Evolutionary conservation across 2,888 invertebrate genomes (phyloP), one percentile per base, ranked within the genome.

Genomic region (Acanthacorydalis orientalis): DNA sequence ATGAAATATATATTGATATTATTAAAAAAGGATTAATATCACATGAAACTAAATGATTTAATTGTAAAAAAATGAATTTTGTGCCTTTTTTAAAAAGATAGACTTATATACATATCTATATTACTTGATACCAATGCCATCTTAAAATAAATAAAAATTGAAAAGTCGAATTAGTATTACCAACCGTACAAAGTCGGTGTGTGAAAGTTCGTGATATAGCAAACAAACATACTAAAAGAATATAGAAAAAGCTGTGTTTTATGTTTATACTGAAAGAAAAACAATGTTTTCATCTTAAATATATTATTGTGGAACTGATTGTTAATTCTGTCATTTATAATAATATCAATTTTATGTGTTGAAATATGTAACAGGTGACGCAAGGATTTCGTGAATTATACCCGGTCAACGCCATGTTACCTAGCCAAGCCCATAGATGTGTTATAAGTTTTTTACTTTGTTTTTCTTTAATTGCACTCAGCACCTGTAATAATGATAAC

Each of bases 391-490:
- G 23, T 41, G 11, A 15, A 41, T 11, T 16, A 23, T 14, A 16
- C 23, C 41, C 16, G 38, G 10, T 35, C 55, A 59, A 57, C 63
- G 64, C 61, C 63, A 65, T 66, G 66, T 60, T 63, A 57, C 52
- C 52, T 51, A 60, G 64, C 66, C 66, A 62, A 65, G 64, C 66
- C 66, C 66, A 63, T 59, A 58, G 56, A 55, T 55, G 58, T 53
- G 54, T 57, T 52, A 57, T 59, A 56, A 54, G 56, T 53, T 53
- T 61, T 49, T 50, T 61, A 51, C 53, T 62, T 56, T 60, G 59
- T 53, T 56, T 57, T 50, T 53, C 59, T 53, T 54, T 56, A 51
- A 55, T 54, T 49, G 55, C 53, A 54, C 52, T 49, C 47, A 54
- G 53, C 48, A 57, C 57, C 49, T 53, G 52, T 49, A 58, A 58